Base-by-base conservation (phyloP, 1,140 invertebrate species). In the Theocolax elegans region DNA sequence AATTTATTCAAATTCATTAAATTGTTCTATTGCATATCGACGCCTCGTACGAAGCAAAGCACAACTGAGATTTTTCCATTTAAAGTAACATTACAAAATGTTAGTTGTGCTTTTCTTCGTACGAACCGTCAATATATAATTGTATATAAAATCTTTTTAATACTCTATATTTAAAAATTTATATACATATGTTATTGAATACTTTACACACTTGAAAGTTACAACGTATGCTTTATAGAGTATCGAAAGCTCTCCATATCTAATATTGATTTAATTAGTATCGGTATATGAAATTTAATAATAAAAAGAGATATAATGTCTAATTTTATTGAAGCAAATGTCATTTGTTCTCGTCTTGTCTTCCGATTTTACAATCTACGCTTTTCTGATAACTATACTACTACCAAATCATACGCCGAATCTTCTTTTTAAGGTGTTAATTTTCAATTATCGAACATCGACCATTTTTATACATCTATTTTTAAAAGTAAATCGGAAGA, bases 401-500 rank as follows among this genome's bases (percentile, higher is more conserved):
- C 53, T 29, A 19, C 21, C 19, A 19, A n/a, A 7, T 23, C 15
- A 2, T 9, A 2, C 21, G 42, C 38, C 35, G 25, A 25, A 42
- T 42, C 29, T 19, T 23, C 12, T 15, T 27, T 40, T 10, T 59
- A n/a, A 23, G 7, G 3, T n/a, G 42, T 42, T 44, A 42, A 42
- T 59, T 23, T 59, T 59, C 10, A 4, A 44, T 27, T 12, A 6
- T 23, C 3, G 13, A 23, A 6, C 21, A 44, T 42, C 4, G 29
- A 40, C 27, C 21, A n/a, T 59, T 27, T 8, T 42, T 27, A 25
- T 3, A 2, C 31, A 6, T 3, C 13, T 21, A 4, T 35, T 21
- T 56, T 38, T 3, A 2, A 23, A n/a, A 12, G 2, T 48, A 46
- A 46, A 62, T 62, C 59, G 42, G 42, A 62, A 62, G 59, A 62